phyloP scores from a whole-genome alignment of 2,113 vertebrate genomes.

The Heterotis niloticus region DNA sequence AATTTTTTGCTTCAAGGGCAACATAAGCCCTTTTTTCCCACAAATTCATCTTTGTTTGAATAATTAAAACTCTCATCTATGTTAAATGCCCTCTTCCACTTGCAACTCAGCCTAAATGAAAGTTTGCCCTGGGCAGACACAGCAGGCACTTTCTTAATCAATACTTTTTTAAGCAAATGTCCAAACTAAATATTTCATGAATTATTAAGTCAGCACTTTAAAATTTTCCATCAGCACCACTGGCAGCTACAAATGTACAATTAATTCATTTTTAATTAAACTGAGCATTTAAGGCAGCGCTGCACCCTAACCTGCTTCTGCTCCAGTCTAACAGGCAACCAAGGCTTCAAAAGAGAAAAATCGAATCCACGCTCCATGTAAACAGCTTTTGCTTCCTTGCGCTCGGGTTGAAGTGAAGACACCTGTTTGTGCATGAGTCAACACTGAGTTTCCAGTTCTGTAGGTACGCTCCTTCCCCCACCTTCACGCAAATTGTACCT shows the following conservation, averaged over 20 bases:
- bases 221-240: slow-evolving; percentile 33
- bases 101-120: slow-evolving; percentile 29
- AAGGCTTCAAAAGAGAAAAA: neutral
- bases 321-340: slow-evolving; percentile 14
- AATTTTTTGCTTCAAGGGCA: slow-evolving; percentile 34
- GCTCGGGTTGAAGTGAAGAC: too few species aligned
- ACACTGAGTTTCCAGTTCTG: too few species aligned
- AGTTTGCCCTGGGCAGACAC: slow-evolving; percentile 37
- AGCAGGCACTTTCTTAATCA: slow-evolving; percentile 37
- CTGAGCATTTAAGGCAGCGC: slow-evolving; percentile 11
- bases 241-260: slow-evolving; percentile 34
- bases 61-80: slow-evolving; percentile 44
- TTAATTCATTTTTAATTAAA: slow-evolving; percentile 35
- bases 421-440: too few species aligned
- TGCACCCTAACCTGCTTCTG: neutral
- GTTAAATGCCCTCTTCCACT: slow-evolving; percentile 37
- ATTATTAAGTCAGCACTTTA: slow-evolving; percentile 36
- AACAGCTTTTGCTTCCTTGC: neutral
- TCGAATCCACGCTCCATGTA: too few species aligned
- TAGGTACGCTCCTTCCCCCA: too few species aligned
- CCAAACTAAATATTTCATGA: slow-evolving; percentile 36
- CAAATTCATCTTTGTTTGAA: slow-evolving; percentile 45
- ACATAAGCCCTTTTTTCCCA: slow-evolving; percentile 38
- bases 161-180: slow-evolving; percentile 45
- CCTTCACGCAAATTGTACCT: too few species aligned